These are phyloP conservation scores for Podotricha telesiphe DNA, from an alignment of 2,888 invertebrate genomes.

Conservation along the genomic window DNA sequence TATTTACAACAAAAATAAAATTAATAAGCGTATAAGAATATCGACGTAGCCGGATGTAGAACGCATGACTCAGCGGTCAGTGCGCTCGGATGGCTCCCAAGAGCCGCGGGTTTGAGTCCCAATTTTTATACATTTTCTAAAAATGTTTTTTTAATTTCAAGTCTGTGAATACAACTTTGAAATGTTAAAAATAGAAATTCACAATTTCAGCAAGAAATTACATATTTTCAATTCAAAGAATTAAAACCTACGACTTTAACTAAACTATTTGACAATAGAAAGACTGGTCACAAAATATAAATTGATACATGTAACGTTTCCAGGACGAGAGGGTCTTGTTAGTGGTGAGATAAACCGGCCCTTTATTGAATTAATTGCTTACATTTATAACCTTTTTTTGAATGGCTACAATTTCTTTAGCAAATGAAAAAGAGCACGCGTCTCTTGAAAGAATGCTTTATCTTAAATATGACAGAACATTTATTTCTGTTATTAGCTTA, in stretches of 20 bases:
- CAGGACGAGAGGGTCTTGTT: conserved; percentile 23
- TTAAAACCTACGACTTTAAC: neutral
- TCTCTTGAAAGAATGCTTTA: conserved; percentile 13
- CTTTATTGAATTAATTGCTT: conserved; percentile 42
- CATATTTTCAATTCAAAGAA: too few species aligned
- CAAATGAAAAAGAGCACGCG: conserved; percentile 46
- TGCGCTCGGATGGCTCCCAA: too few species aligned
- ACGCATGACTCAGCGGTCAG: too few species aligned
- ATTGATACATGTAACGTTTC: neutral
- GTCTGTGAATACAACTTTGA: too few species aligned
- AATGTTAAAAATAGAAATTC: too few species aligned
- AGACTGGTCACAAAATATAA: neutral
- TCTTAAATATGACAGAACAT: conserved; percentile 20
- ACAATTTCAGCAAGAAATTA: too few species aligned
- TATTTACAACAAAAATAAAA: too few species aligned
- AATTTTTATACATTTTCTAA: too few species aligned
- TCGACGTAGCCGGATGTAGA: too few species aligned
- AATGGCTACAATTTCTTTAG: conserved; percentile 44
- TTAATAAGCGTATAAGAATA: too few species aligned
- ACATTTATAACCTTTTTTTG: conserved; percentile 46
- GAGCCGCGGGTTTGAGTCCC: too few species aligned
- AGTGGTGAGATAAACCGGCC: conserved; percentile 36
- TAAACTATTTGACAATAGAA: neutral
- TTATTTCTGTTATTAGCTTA: neutral
- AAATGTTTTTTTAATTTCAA: too few species aligned